phyloP scores from a whole-genome alignment of 92 coral and sea anemone species.

The Zoanthus gigantus region DNA sequence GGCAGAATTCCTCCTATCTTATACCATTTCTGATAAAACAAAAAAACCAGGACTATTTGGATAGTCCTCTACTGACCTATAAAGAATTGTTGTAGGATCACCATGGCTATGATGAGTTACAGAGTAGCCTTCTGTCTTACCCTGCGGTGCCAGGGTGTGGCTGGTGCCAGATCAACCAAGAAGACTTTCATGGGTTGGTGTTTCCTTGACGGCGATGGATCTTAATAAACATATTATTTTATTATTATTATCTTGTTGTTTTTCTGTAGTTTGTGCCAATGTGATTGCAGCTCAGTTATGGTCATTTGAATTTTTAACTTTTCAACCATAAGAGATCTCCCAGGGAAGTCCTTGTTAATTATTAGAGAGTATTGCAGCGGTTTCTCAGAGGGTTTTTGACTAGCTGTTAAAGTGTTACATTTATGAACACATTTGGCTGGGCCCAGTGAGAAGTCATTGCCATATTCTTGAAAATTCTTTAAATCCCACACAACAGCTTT shows the following conservation, averaged over 20 bases:
- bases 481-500: not conserved
- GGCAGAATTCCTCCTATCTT: not conserved
- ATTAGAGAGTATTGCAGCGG: constrained; percentile 10
- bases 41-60: constrained; percentile 70
- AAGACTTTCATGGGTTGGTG: constrained; percentile 94
- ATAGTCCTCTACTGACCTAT: constrained; percentile 98
- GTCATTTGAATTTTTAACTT: constrained; percentile 28
- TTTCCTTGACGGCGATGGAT: constrained; percentile 73
- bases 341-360: not conserved
- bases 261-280: constrained; percentile 1
- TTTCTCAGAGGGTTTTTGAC: constrained; percentile 38
- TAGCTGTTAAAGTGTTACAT: constrained; percentile 34
- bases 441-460: constrained; percentile 26
- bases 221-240: not conserved
- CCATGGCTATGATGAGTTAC: constrained; percentile 55
- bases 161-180: constrained; percentile 59
- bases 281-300: constrained; percentile 40
- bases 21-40: not conserved
- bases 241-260: constrained; percentile 6
- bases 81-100: constrained; percentile 78
- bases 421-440: constrained; percentile 40
- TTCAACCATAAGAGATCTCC: not conserved
- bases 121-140: constrained; percentile 39
- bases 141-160: constrained; percentile 42
- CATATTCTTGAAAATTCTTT: not conserved